Conservation (phyloP, 2,797 vertebrate genomes). For the Sebastes oblongus region DNA sequence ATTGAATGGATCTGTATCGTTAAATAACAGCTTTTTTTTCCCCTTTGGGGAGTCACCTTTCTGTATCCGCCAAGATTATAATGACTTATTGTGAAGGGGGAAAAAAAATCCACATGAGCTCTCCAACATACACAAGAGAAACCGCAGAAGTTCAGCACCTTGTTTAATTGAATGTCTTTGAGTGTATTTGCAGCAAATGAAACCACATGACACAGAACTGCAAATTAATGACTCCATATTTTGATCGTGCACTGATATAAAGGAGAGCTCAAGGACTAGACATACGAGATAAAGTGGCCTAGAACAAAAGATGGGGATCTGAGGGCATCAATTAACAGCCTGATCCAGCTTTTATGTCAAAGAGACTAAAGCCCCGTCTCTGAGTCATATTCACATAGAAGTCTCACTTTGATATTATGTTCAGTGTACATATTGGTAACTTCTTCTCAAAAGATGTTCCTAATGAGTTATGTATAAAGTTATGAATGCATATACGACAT, state of each 20-base stretch:
- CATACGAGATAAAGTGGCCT: constrained; percentile 24
- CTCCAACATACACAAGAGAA: constrained; percentile 24
- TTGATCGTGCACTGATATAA: constrained; percentile 48
- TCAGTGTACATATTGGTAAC: background rate
- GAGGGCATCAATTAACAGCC: constrained; percentile 61
- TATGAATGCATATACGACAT: background rate
- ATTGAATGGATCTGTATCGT: constrained; percentile 88
- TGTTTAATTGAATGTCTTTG: constrained; percentile 39
- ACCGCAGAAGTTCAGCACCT: constrained; percentile 21
- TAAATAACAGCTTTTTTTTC: constrained; percentile 84
- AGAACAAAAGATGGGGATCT: constrained; percentile 60
- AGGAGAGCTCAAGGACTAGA: constrained; percentile 59
- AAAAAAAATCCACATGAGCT: constrained; percentile 8
- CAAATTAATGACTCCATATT: constrained; percentile 61
- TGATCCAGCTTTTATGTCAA: constrained; percentile 60
- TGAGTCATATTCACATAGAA: constrained; percentile 17
- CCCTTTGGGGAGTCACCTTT: constrained; percentile 84
- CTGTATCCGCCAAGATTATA: constrained; percentile 80
- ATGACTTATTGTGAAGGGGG: constrained; percentile 73
- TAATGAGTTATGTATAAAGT: background rate
- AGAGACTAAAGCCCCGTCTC: constrained; percentile 28
- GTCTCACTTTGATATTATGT: constrained; percentile 2
- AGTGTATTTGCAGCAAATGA: constrained; percentile 35
- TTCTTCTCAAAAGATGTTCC: background rate
- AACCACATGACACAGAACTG: constrained; percentile 34